Conservation (phyloP, 2,888 invertebrate species). For the Dasysyrphus albostriatus region DNA sequence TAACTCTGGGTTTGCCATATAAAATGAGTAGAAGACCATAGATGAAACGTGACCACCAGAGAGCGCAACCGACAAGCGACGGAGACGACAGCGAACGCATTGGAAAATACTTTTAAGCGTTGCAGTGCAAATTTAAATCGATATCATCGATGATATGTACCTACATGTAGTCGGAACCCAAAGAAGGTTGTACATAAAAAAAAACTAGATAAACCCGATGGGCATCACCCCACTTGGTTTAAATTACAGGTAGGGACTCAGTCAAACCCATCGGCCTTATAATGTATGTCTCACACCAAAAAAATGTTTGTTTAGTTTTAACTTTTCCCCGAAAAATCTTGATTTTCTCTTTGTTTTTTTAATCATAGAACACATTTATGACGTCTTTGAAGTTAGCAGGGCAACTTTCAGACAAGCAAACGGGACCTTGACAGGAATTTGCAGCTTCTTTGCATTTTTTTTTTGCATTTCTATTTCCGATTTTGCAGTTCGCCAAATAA, state of each 20-base stretch:
- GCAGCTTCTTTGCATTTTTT: too few species aligned
- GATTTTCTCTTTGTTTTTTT: too few species aligned
- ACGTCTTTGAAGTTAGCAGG: too few species aligned
- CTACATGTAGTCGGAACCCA: constrained; percentile 31
- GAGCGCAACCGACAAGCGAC: constrained; percentile 24
- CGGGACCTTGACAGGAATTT: too few species aligned
- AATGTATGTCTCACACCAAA: too few species aligned
- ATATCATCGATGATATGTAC: constrained; percentile 48
- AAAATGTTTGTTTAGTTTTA: too few species aligned
- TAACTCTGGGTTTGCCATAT: constrained; percentile 49
- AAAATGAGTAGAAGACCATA: constrained; percentile 58
- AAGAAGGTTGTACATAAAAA: constrained; percentile 30
- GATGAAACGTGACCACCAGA: constrained; percentile 59
- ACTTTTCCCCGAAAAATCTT: too few species aligned
- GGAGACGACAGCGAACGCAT: constrained; percentile 44
- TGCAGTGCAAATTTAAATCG: constrained; percentile 57
- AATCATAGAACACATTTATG: too few species aligned
- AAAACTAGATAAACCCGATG: constrained; percentile 67
- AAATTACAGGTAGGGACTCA: not conserved
- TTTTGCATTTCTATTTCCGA: too few species aligned
- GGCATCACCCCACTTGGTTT: constrained; percentile 52
- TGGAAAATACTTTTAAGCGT: constrained; percentile 49
- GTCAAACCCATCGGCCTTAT: not conserved
- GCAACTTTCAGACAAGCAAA: too few species aligned
- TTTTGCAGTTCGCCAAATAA: too few species aligned